Percentiles rank a stretch among this genome's conserved stretches.
phyloP scores from a whole-genome alignment of 2,797 vertebrate genomes.

The Siniperca scherzeri region DNA sequence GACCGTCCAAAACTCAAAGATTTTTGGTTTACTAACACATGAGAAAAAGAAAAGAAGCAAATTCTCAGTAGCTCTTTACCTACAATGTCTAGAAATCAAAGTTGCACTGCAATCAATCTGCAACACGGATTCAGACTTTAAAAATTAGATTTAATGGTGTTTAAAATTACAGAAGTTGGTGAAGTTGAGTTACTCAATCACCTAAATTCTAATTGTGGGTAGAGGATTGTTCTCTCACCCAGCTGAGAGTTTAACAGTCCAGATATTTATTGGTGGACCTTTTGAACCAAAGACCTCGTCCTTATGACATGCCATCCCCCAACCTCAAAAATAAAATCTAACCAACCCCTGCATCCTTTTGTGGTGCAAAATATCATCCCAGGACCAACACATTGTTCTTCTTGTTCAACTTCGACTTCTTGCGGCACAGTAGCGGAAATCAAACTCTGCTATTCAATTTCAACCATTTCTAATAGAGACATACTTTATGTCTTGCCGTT shows the following conservation, averaged over 20 bases:
- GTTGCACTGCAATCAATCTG: background rate
- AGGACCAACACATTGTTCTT: constrained; percentile 34
- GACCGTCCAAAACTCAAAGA: background rate
- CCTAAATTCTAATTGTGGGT: background rate
- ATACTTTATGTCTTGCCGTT: constrained; percentile 37
- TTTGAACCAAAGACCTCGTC: background rate
- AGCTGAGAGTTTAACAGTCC: background rate
- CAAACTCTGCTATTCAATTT: constrained; percentile 33
- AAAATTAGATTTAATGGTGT: background rate
- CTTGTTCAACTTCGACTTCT: constrained; percentile 1
- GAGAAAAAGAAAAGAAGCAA: constrained; percentile 1
- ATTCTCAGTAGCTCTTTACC: background rate
- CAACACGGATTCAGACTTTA: background rate
- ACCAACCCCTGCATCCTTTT: constrained; percentile 18
- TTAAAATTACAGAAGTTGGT: constrained; percentile 13
- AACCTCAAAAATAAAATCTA: constrained; percentile 32
- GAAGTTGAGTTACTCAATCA: background rate
- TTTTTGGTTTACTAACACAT: background rate
- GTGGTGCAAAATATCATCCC: constrained; percentile 29
- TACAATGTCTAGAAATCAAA: constrained; percentile 10
- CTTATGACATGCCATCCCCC: background rate
- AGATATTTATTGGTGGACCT: constrained; percentile 15
- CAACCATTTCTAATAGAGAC: constrained; percentile 51
- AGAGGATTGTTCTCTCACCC: background rate
- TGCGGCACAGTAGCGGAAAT: background rate